phyloP scores from a whole-genome alignment of 2,888 invertebrate genomes.

The Nemotelus pantherinus region DNA sequence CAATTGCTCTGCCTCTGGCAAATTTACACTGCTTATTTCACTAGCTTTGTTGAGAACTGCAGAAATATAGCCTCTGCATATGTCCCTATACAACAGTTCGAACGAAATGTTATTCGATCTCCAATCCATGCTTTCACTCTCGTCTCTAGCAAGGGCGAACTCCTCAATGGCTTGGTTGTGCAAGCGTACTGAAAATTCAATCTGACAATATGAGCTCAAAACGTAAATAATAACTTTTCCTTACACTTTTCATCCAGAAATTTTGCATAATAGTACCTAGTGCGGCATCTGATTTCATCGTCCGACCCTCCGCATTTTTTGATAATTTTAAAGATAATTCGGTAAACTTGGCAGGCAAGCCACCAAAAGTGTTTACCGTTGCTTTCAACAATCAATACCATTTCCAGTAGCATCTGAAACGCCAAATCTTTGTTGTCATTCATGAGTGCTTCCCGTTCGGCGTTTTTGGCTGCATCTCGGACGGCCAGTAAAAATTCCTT shows the following conservation, averaged over 20 bases:
- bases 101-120: neutral
- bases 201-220: neutral
- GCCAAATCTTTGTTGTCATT: neutral
- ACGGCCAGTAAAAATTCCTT: conserved; percentile 18
- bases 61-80: neutral
- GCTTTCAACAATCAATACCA: neutral
- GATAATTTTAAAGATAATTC: conserved; percentile 8
- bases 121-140: neutral
- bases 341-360: conserved; percentile 1
- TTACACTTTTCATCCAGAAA: neutral
- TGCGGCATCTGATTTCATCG: neutral
- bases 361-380: conserved; percentile 14
- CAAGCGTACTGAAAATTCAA: neutral
- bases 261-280: conserved; percentile 5
- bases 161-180: neutral
- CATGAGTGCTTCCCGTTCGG: neutral
- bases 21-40: neutral
- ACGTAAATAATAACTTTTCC: neutral
- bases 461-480: neutral
- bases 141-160: neutral
- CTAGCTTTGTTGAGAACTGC: neutral
- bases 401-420: conserved; percentile 14
- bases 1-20: neutral
- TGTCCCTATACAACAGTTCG: neutral
- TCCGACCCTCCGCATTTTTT: neutral